Conservation (phyloP, 1,140 invertebrate species). For the Portunus trituberculatus region DNA sequence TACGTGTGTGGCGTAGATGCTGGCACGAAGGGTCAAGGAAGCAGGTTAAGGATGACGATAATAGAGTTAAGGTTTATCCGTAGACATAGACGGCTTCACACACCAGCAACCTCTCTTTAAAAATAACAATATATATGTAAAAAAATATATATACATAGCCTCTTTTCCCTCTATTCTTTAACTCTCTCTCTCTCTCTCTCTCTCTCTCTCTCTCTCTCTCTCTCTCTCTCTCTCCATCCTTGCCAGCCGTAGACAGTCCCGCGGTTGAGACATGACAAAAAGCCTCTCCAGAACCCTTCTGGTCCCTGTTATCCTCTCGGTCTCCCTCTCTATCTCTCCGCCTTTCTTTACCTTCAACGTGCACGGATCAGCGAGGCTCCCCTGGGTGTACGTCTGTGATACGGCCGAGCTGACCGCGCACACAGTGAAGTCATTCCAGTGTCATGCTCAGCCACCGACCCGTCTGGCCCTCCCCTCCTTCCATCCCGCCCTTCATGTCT, state of each 20-base stretch:
- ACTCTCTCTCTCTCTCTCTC: neutral
- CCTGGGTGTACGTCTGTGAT: slow-evolving; percentile 75
- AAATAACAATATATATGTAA: slow-evolving; percentile 6
- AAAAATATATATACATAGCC: neutral
- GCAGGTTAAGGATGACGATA: slow-evolving; percentile 74
- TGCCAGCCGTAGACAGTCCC: neutral
- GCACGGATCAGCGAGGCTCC: slow-evolving; percentile 69
- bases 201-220: too few relatives aligned
- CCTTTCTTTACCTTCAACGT: slow-evolving; percentile 66
- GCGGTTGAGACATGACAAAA: slow-evolving; percentile 66
- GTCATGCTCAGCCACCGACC: slow-evolving; percentile 57
- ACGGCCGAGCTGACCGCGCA: slow-evolving; percentile 68
- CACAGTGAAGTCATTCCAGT: slow-evolving; percentile 71
- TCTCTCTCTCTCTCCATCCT: neutral
- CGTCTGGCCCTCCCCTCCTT: neutral
- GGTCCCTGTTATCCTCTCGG: slow-evolving; percentile 50
- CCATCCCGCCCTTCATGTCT: neutral
- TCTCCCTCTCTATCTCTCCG: neutral
- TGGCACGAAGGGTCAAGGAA: slow-evolving; percentile 66
- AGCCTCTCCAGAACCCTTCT: slow-evolving; percentile 15
- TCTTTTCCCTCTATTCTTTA: neutral
- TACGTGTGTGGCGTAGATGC: slow-evolving; percentile 68
- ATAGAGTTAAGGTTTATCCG: slow-evolving; percentile 69
- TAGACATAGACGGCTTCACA: slow-evolving; percentile 70
- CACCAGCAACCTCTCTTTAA: neutral